Evolutionary conservation across 2,797 vertebrate genomes (phyloP).

Genomic region (Gymnothorax javanicus): DNA sequence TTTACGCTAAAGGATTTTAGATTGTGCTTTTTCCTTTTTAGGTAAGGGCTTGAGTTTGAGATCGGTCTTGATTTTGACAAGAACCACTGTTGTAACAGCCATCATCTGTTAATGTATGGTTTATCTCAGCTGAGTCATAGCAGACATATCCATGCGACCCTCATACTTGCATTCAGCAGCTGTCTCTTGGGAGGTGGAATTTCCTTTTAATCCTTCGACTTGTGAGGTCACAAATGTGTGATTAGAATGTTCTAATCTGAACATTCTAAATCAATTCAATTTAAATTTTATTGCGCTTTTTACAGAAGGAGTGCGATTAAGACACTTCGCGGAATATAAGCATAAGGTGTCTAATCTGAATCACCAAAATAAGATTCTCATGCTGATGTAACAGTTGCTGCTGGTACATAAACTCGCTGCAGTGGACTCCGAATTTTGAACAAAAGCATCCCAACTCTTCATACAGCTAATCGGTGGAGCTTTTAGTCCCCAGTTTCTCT

Average conservation of each 20-base stretch:
- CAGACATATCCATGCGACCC: not conserved
- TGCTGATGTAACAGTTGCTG: too few relatives aligned
- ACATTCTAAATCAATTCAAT: too few relatives aligned
- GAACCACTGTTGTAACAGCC: not conserved
- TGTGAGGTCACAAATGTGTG: too few relatives aligned
- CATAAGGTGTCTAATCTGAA: too few relatives aligned
- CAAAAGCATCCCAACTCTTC: too few relatives aligned
- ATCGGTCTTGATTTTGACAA: conserved; percentile 20
- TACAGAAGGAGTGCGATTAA: too few relatives aligned
- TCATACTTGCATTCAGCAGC: not conserved
- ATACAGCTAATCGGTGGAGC: too few relatives aligned
- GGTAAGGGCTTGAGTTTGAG: conserved; percentile 37
- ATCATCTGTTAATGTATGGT: not conserved
- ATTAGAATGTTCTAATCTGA: too few relatives aligned
- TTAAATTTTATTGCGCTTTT: too few relatives aligned
- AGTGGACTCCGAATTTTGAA: not conserved
- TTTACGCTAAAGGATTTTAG: conserved; percentile 37
- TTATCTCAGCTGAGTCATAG: not conserved
- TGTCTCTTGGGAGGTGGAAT: not conserved
- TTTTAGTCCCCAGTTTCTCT: too few relatives aligned
- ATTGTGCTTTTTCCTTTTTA: conserved; percentile 48
- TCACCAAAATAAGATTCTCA: too few relatives aligned
- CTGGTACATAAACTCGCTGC: not conserved
- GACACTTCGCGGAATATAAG: too few relatives aligned
- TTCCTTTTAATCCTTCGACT: not conserved